A percentile compares a stretch with the other conserved stretches of the same genome.
phyloP scores from a whole-genome alignment of 2,113 vertebrate species.

The Toxotes chatareus region DNA sequence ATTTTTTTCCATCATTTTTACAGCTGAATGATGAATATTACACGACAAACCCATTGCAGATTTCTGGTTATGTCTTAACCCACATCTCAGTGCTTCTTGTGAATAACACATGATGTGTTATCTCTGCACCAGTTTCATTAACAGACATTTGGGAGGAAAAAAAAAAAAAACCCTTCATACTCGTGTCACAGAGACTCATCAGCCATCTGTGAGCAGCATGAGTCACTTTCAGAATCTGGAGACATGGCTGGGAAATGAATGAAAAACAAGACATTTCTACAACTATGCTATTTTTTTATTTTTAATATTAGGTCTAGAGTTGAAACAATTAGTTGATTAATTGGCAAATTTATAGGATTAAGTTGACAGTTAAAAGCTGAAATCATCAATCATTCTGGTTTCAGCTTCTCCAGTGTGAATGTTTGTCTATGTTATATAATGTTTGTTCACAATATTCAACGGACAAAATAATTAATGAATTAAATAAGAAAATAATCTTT shows the following conservation, averaged over 20 bases:
- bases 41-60: not conserved
- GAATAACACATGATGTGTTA: slow-evolving; percentile 32
- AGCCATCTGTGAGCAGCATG: slow-evolving; percentile 16
- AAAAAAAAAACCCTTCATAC: not conserved
- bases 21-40: not conserved
- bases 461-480: not conserved
- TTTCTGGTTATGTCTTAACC: slow-evolving; percentile 2
- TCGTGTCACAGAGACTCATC: slow-evolving; percentile 10
- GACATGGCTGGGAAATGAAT: not conserved
- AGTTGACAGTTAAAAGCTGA: no score
- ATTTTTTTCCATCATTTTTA: not conserved
- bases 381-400: no score
- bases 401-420: no score
- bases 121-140: slow-evolving; percentile 6
- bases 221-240: not conserved
- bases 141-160: not conserved
- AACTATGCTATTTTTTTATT: no score
- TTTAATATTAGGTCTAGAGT: no score
- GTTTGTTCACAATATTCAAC: not conserved
- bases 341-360: no score
- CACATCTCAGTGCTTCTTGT: not conserved
- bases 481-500: no score
- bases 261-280: not conserved
- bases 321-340: no score
- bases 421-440: no score